A percentile compares a stretch with the other conserved stretches of the same genome.
phyloP scores from a whole-genome alignment of 2,797 vertebrate genomes.

The Molossus alvarezi region DNA sequence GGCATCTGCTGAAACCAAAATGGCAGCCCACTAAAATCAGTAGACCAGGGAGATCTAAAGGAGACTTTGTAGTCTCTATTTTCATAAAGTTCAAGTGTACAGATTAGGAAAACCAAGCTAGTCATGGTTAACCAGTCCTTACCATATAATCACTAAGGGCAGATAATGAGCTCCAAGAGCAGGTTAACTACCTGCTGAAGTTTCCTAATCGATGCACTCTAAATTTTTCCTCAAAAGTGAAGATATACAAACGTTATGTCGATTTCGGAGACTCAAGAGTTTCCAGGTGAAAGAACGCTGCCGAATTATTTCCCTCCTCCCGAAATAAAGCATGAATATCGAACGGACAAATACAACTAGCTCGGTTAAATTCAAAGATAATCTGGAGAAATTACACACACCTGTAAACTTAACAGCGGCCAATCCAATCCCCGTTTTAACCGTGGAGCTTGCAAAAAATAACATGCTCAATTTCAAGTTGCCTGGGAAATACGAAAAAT shows the following conservation, averaged over 20 bases:
- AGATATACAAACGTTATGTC: neutral
- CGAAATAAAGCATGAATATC: neutral
- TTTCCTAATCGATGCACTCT: slow-evolving; percentile 48
- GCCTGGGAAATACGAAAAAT: neutral
- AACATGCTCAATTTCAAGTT: neutral
- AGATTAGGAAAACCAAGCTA: slow-evolving; percentile 35
- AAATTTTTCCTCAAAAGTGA: slow-evolving; percentile 59
- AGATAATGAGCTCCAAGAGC: slow-evolving; percentile 4
- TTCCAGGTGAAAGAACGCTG: slow-evolving; percentile 46
- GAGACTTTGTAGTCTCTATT: slow-evolving; percentile 67
- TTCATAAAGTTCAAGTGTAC: slow-evolving; percentile 74
- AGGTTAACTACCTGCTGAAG: slow-evolving; percentile 48
- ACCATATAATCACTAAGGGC: slow-evolving; percentile 2
- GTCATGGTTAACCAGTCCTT: slow-evolving; percentile 32
- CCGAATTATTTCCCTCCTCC: neutral
- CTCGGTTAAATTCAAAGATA: neutral
- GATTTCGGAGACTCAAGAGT: neutral
- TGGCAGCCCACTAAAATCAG: slow-evolving; percentile 82
- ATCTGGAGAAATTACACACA: slow-evolving; percentile 68
- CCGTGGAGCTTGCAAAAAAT: neutral
- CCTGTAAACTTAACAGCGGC: slow-evolving; percentile 67
- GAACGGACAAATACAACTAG: neutral
- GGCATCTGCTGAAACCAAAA: slow-evolving; percentile 80
- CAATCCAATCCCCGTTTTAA: slow-evolving; percentile 53
- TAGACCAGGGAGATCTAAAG: slow-evolving; percentile 50